phyloP scores from a whole-genome alignment of 2,113 vertebrate genomes.

The Cepphus grylle region DNA sequence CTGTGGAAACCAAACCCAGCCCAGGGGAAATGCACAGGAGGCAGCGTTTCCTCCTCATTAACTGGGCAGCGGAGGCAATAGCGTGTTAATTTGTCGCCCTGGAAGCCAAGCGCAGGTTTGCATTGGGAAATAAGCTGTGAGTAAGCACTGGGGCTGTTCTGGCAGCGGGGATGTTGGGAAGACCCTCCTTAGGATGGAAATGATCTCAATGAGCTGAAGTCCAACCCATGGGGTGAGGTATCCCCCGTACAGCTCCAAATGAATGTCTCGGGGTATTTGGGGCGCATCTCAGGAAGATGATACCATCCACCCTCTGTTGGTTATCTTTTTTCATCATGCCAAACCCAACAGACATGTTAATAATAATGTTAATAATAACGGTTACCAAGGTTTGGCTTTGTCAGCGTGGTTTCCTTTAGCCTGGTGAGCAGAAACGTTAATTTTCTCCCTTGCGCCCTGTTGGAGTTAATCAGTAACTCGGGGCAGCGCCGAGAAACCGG shows the following conservation, averaged over 20 bases:
- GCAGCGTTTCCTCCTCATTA: fast-evolving
- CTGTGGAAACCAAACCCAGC: neutral
- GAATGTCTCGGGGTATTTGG: fast-evolving
- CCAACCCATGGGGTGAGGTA: fast-evolving
- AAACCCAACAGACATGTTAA: neutral
- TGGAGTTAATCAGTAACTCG: neutral
- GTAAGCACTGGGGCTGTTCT: neutral
- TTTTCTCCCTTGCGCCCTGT: neutral
- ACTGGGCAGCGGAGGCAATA: neutral
- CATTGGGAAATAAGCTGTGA: neutral
- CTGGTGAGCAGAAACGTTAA: fast-evolving
- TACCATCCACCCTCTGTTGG: neutral
- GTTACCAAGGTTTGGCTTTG: neutral
- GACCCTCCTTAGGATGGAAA: neutral
- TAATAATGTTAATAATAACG: fast-evolving
- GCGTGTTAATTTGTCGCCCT: fast-evolving
- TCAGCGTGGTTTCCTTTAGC: neutral
- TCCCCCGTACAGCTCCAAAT: fast-evolving
- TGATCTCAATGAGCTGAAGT: neutral
- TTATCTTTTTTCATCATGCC: neutral
- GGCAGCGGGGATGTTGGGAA: neutral
- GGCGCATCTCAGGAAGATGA: neutral
- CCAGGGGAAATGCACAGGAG: fast-evolving
- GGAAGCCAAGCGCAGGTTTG: neutral
- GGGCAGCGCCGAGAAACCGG: neutral